A percentile compares a stretch with the other conserved stretches of the same genome.
These are phyloP conservation scores for Patella caerulea DNA, from an alignment of 2,888 invertebrate species.

Conservation along the genomic window DNA sequence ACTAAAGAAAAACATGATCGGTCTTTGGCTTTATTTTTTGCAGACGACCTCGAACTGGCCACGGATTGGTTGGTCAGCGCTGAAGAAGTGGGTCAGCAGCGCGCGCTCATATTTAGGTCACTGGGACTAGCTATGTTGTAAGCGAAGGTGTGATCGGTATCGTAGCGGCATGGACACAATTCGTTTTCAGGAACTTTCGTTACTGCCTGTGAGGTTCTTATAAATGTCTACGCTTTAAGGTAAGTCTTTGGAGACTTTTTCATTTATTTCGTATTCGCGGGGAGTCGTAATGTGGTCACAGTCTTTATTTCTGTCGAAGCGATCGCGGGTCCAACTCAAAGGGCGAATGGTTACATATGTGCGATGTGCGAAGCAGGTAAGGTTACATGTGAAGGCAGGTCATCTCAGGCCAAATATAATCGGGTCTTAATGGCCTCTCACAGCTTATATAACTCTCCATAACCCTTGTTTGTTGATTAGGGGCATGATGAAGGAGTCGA, in stretches of 20 bases:
- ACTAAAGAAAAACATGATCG: background rate
- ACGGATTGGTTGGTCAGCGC: constrained; percentile 1
- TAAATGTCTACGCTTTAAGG: too few species aligned
- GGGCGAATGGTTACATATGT: constrained; percentile 2
- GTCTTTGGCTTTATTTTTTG: constrained; percentile 2
- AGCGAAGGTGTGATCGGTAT: background rate
- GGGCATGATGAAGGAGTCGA: too few species aligned
- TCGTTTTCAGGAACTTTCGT: constrained; percentile 6
- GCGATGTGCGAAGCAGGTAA: background rate
- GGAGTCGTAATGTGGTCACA: too few species aligned
- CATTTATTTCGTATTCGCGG: too few species aligned
- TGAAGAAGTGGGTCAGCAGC: constrained; percentile 6
- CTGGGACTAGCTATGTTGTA: constrained; percentile 7
- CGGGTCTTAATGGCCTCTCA: too few species aligned
- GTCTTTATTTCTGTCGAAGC: too few species aligned
- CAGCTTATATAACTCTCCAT: too few species aligned
- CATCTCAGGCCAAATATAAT: background rate
- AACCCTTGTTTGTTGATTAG: too few species aligned
- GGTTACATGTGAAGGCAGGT: constrained; percentile 10
- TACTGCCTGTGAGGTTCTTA: background rate
- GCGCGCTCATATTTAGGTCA: constrained; percentile 11
- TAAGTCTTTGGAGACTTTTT: too few species aligned
- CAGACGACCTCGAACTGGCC: constrained; percentile 10
- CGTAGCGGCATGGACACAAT: background rate
- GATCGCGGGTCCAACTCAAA: background rate